A percentile compares a stretch with the other conserved stretches of the same genome.
Conservation (phyloP, 2,113 vertebrate species). For the Eulacestoma nigropectus region DNA sequence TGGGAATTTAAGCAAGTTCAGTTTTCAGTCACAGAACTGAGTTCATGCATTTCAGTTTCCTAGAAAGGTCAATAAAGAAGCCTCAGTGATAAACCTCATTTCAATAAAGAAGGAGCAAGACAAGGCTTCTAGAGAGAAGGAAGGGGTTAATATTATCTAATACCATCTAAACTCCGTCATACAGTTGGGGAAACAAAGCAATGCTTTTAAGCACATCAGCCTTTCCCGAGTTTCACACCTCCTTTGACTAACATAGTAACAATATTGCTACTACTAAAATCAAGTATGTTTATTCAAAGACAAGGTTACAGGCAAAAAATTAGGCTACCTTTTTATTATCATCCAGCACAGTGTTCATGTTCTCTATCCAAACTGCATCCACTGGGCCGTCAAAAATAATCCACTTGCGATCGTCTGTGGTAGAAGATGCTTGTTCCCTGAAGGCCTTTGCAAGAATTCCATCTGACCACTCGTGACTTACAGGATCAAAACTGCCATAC, state of each 20-base stretch:
- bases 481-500: constrained; percentile 87
- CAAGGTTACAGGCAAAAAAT: background rate
- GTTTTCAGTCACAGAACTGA: background rate
- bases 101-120: background rate
- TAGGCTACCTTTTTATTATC: constrained; percentile 92
- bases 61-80: background rate
- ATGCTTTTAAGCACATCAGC: background rate
- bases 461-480: constrained; percentile 91
- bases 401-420: constrained; percentile 83
- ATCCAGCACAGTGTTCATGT: constrained; percentile 95
- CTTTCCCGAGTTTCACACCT: background rate
- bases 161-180: background rate
- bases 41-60: background rate
- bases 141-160: background rate
- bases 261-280: background rate
- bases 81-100: background rate
- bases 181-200: background rate
- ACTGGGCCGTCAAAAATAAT: constrained; percentile 94
- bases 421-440: constrained; percentile 81
- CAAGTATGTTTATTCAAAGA: background rate
- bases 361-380: constrained; percentile 97
- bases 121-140: background rate
- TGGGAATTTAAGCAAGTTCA: background rate
- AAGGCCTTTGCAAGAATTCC: constrained; percentile 85
- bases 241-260: background rate